These are phyloP conservation scores for Halcyon badia DNA, from an alignment of 2,797 vertebrate genomes.

Conservation along the genomic window DNA sequence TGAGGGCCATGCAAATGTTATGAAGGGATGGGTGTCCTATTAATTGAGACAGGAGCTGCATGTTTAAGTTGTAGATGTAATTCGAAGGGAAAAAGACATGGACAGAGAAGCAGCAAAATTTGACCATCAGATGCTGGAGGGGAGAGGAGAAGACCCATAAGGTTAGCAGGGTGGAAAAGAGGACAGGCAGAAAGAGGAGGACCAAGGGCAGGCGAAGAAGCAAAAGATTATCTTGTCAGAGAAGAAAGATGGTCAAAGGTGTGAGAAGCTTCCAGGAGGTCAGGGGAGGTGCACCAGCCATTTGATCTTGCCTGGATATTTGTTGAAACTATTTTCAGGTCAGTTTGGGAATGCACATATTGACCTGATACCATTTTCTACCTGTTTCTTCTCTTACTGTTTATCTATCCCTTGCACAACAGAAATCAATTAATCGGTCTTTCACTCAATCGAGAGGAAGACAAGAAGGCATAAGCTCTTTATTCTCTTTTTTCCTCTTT, in stretches of 20 bases:
- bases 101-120: not conserved
- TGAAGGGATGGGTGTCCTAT: not conserved
- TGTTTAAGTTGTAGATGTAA: not conserved
- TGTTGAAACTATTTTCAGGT: not conserved
- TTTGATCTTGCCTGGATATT: not conserved
- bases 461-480: not conserved
- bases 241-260: not conserved
- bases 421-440: not conserved
- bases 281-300: not conserved
- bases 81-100: not conserved
- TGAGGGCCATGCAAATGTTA: not conserved
- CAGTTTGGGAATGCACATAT: fast-evolving
- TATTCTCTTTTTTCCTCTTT: too few relatives aligned
- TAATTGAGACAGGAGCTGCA: not conserved
- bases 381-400: not conserved
- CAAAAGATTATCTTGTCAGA: not conserved
- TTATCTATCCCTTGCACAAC: not conserved
- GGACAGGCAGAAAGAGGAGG: not conserved
- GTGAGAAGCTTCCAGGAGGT: not conserved
- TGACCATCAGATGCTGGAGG: not conserved
- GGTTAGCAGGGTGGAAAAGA: not conserved
- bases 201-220: not conserved
- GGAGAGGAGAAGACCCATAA: not conserved
- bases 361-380: not conserved
- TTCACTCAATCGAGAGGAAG: not conserved